These are phyloP conservation scores for Nymphalis c-album DNA, from an alignment of 2,888 invertebrate species.

Conservation along the genomic window DNA sequence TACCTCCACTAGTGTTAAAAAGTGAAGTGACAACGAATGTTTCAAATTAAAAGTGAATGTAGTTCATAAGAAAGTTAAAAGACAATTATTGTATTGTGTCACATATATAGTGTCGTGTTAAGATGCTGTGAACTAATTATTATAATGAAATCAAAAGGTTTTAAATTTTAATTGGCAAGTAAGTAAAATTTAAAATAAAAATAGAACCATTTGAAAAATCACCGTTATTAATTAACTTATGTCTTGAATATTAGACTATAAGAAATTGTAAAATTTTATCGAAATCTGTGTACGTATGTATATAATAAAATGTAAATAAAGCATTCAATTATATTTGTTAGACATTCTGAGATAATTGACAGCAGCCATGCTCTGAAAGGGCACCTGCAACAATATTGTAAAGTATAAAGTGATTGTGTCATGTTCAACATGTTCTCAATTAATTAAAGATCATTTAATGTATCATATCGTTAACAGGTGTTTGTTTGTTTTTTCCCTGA, in stretches of 20 bases:
- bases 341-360: slow-evolving; percentile 8
- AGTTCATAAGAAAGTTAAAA: slow-evolving; percentile 21
- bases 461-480: slow-evolving; percentile 18
- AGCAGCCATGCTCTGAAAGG: slow-evolving; percentile 20
- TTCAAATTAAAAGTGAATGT: slow-evolving; percentile 4
- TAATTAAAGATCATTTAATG: slow-evolving; percentile 33
- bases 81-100: slow-evolving; percentile 1
- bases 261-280: not conserved
- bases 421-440: slow-evolving; percentile 38
- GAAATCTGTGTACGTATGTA: slow-evolving; percentile 4
- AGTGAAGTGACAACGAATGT: slow-evolving; percentile 4
- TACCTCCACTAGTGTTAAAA: slow-evolving; percentile 16
- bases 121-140: not conserved
- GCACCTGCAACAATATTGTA: not conserved
- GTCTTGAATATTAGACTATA: not conserved
- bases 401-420: slow-evolving; percentile 19
- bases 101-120: not conserved
- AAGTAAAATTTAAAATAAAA: not conserved
- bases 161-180: not conserved
- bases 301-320: slow-evolving; percentile 19
- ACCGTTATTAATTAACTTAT: not conserved
- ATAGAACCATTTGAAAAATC: not conserved
- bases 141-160: not conserved
- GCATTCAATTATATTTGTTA: slow-evolving; percentile 11
- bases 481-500: slow-evolving; percentile 27